Base-by-base conservation (phyloP, 30 jellyfish, hydroid and myxozoan genomes). In the Chrysaora quinquecirrha region DNA sequence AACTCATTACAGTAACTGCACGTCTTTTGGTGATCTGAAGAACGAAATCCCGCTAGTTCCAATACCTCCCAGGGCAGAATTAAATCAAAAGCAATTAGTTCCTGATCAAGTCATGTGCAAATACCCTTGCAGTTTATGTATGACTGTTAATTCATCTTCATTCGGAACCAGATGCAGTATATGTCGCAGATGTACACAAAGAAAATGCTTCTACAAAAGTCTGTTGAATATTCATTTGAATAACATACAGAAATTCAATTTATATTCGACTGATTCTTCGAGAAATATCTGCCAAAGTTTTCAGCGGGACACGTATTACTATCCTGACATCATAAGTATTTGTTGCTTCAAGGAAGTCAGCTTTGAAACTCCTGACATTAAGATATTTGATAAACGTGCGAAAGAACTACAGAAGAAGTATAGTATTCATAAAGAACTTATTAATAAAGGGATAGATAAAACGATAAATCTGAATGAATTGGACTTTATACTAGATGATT, bases 281-380 rank as follows among this genome's bases (percentile, higher is more conserved):
- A 52, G 2, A 3, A 19, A 52, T 52, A 19, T 9, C 6, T 52
- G 68, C 25, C 24, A 19, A 2, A 3, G 68, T 19, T 10, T 52
- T 12, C 68, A 52, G 68, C 68, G 29, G 6, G 19, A 10, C 29
- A 10, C 68, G 68, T 52, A 52, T 52, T 52, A 52, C 68, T 52
- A 52, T 52, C 68, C 24, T 10, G 68, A 52, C 19, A 3, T 52
- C 19, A 19, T 19, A 3, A 52, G 68, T 52, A 19, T 52, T 52
- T 52, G 68, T 52, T 52, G 68, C 14, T 38, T 38, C 54, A 38
- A 38, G 54, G 14, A 38, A 38, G 54, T 38, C 54, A 38, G 54
- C 54, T 38, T 14, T 3, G 25, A 52, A 3, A 19, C 68, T 3
- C 24, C 2, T 20, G 68, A 9, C 25, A 43, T 16, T 16, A 43